Conservation (phyloP, 2,113 vertebrate genomes). For the Actenoides lindsayi region DNA sequence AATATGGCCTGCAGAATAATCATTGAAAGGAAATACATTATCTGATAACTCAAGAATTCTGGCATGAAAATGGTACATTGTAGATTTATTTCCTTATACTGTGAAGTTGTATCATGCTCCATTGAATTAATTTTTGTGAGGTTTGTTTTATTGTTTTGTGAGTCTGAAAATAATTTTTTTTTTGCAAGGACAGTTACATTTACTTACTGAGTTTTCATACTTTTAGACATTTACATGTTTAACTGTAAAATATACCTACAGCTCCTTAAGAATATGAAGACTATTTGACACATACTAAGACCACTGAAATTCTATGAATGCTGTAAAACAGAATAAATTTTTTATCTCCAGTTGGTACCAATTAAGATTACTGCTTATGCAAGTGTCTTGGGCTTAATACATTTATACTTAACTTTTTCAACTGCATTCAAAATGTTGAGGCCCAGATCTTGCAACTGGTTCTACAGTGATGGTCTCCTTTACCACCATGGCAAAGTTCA, state of each 20-base stretch:
- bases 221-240: background rate
- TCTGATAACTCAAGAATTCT: constrained; percentile 67
- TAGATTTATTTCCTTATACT: constrained; percentile 45
- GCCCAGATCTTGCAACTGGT: background rate
- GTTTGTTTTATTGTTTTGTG: background rate
- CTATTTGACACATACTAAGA: background rate
- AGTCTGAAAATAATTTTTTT: background rate
- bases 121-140: constrained; percentile 21
- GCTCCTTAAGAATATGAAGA: background rate
- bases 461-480: background rate
- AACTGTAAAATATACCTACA: background rate
- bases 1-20: constrained; percentile 48
- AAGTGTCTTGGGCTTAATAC: background rate
- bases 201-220: background rate
- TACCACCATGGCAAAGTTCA: background rate
- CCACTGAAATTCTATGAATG: background rate
- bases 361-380: background rate
- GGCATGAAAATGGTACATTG: constrained; percentile 46
- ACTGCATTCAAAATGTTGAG: background rate
- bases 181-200: background rate
- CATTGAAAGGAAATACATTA: constrained; percentile 56
- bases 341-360: background rate
- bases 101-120: constrained; percentile 22
- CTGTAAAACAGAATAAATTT: background rate
- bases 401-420: background rate